Base-by-base conservation (phyloP, 2,113 vertebrate species). In the Lasiurus borealis region DNA sequence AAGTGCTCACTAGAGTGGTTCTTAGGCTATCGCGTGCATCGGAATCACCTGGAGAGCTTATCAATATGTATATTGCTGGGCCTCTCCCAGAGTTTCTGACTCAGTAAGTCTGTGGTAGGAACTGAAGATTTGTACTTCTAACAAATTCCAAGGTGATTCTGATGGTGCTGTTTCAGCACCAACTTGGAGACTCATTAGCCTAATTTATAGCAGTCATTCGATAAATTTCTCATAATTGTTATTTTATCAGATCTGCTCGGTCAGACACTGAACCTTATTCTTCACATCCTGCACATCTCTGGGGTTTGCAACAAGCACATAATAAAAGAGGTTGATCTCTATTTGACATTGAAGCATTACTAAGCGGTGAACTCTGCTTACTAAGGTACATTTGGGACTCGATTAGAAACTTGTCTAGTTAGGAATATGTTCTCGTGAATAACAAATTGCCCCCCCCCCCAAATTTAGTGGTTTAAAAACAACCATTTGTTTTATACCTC, bases 11-110 rank as follows among this genome's bases (percentile, higher is more conserved):
- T 46, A 6, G 14, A 44, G 48, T 15, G 4, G 18, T 13, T 86
- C 54, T n/a, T 40, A 57, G 48, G 44, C 15, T 18, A 3, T 6
- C n/a, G 10, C 0, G 0, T 3, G 6, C 18, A 0, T 50, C 27
- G 8, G 76, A 25, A 40, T 40, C 76, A 25, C 69, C 48, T 9
- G 62, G n/a, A 19, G 6, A 57, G 11, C 6, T 64, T 46, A 62
- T 44, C 34, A 88, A 59, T 36, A 29, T 59, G 19, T 12, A 16
- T 72, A 8, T 13, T 40, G 14, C 80, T 19, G 31, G 57, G 59
- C 29, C 11, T 13, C 4, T 59, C 46, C 36, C 54, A 31, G 21
- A 77, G 14, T 44, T 83, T 75, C 64, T 84, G 44, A 66, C 21
- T 89, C 76, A 44, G 34, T n/a, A 66, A 44, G 68, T 64, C 40